Evolutionary conservation across 2,113 vertebrate species (phyloP), one percentile per base, ranked within the genome.

Genomic region (Callithrix jacchus): DNA sequence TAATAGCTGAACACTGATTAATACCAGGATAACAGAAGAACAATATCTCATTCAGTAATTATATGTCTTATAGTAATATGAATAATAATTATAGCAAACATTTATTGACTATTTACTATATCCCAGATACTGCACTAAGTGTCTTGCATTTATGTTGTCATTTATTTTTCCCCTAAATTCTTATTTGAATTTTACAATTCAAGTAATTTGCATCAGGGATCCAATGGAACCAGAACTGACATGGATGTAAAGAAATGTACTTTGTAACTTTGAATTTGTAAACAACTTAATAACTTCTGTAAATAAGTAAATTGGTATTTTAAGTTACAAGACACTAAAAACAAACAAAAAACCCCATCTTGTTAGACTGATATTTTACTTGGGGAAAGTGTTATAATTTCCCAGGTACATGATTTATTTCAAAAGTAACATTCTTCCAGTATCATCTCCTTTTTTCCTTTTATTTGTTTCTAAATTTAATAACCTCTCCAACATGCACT

Each of bases 201-300:
- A 93, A 91, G 70, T 45, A 89, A 93, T 95, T 74, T 66, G 7
- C 30, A 23, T 47, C 23, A 52, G 47, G 68, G 20, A 86, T 32
- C 12, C 37, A 73, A 83, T 5, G 42, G n/a, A 82, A 8, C 16
- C 32, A 90, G 70, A 49, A 45, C 5, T 89, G 89, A 83, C 84
- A 76, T 68, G 42, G 35, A 52, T 92, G 9, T 37, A 40, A 74
- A 56, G 42, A 89, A 94, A 70, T 5, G 86, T 68, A 89, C 13
- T 86, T 77, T 74, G 32, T 18, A 96, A 73, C n/a, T 93, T 77
- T 79, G 35, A 47, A 71, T 82, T 89, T 94, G 68, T 70, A 94
- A 45, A 87, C 58, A 77, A 91, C 71, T 91, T 85, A 94, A 87
- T 21, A 70, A 91, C 12, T 76, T 91, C 35, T 82, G 2, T 61